Evolutionary conservation across 2,888 invertebrate genomes (phyloP), one percentile per base, ranked within the genome.

Genomic region (Omphaloscelis lunosa): DNA sequence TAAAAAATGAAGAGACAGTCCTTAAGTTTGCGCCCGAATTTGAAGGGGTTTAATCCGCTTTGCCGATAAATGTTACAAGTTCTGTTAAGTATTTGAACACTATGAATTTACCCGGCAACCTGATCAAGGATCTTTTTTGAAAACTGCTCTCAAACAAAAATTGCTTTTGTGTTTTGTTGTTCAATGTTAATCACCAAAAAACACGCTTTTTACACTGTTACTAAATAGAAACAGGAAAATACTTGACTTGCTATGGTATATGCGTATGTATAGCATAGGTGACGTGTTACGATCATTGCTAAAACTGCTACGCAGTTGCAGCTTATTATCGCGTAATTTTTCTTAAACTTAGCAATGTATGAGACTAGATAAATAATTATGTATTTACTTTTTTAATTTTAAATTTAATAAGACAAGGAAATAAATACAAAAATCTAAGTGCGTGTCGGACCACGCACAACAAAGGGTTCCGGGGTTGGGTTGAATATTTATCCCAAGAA

Each of bases 1-100:
- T 94, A 93, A 93, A 94, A 93, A 92, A 94, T 92, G 79, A 93
- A 92, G 89, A 89, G 91, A 90, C 91, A 92, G 83, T 90, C 89
- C 89, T 89, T 73, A 81, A 88, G 85, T 83, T 82, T 76, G 66
- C 63, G 74, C 76, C 85, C 56, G 45, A 86, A 90, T 90, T 92
- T 90, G 86, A 90, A 85, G 86, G 86, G 81, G 84, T 56, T 72
- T 89, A 93, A 93, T 91, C 90, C 89, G 84, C 88, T 92, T 93
- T 90, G 87, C 87, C 86, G 84, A 72, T 74, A 70, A 86, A 75
- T 58, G 63, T 67, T 29, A 34, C 48, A 41, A 48, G 58, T 39
- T 48, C n/a, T 58, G 39, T 41, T 8, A 29, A 48, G 20, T 56
- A 62, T 53, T 71, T 45, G 61, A 51, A 70, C 23, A 79, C 79